These are phyloP conservation scores for Caenorhabditis panamensis DNA, from an alignment of 2,888 invertebrate species.

Conservation along the genomic window DNA sequence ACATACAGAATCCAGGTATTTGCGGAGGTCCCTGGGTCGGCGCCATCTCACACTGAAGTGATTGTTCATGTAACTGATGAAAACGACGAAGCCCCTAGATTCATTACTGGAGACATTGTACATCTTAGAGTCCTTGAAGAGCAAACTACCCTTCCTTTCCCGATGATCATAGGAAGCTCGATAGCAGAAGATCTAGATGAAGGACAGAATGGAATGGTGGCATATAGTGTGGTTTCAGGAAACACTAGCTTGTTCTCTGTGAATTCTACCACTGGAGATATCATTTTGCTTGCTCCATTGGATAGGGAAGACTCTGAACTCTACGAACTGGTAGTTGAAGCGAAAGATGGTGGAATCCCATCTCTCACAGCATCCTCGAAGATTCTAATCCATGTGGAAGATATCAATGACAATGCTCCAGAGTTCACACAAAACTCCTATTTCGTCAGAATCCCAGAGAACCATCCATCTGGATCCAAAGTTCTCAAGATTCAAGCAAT, in stretches of 20 bases:
- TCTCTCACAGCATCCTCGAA: constrained; percentile 32
- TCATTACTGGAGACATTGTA: constrained; percentile 68
- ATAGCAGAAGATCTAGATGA: constrained; percentile 68
- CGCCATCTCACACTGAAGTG: constrained; percentile 39
- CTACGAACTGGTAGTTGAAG: constrained; percentile 64
- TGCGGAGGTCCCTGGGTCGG: neutral
- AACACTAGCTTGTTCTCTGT: constrained; percentile 70
- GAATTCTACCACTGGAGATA: constrained; percentile 64
- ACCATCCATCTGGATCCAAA: constrained; percentile 85
- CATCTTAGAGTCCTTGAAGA: constrained; percentile 57
- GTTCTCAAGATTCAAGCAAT: constrained; percentile 88
- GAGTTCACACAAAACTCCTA: constrained; percentile 84
- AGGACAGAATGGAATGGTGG: constrained; percentile 59
- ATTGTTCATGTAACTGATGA: constrained; percentile 65
- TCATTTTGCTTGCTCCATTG: constrained; percentile 43
- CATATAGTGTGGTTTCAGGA: constrained; percentile 70
- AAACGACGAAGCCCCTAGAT: constrained; percentile 72
- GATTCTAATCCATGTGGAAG: constrained; percentile 66
- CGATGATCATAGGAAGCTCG: constrained; percentile 57
- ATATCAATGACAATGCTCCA: constrained; percentile 72
- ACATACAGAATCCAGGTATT: constrained; percentile 7
- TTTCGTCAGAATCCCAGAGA: constrained; percentile 68
- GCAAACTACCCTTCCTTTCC: constrained; percentile 32
- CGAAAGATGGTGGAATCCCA: constrained; percentile 60
- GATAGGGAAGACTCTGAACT: constrained; percentile 63